Evolutionary conservation across 2,888 invertebrate species (phyloP).

Genomic region (Andrena flavipes): DNA sequence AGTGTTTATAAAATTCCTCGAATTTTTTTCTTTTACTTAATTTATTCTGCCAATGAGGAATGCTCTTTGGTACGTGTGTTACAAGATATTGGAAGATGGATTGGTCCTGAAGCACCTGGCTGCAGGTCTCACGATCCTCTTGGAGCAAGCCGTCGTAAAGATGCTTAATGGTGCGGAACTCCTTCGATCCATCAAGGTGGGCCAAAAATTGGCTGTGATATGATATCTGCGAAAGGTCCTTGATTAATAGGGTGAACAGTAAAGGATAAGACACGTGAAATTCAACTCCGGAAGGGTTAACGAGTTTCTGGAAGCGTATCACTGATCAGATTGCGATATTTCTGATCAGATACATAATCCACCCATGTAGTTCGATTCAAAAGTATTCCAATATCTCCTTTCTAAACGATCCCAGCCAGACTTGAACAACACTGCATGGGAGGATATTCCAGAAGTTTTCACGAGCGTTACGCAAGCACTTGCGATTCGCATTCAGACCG

Average conservation of each 20-base stretch:
- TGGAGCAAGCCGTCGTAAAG: too few relatives aligned
- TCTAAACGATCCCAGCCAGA: neutral
- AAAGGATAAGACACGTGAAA: too few relatives aligned
- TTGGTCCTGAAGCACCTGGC: neutral
- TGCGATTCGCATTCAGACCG: constrained; percentile 36
- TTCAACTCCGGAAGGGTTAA: too few relatives aligned
- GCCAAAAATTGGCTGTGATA: too few relatives aligned
- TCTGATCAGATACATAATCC: too few relatives aligned
- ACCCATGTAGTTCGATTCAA: neutral
- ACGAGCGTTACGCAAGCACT: neutral
- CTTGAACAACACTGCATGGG: neutral
- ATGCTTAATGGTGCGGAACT: too few relatives aligned
- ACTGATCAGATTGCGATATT: too few relatives aligned
- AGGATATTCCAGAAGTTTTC: constrained; percentile 7
- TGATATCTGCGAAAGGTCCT: too few relatives aligned
- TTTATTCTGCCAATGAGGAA: neutral
- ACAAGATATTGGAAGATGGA: neutral
- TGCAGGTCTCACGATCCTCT: too few relatives aligned
- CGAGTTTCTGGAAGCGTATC: too few relatives aligned
- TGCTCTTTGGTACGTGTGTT: neutral
- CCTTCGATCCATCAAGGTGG: too few relatives aligned
- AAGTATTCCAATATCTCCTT: neutral
- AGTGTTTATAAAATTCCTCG: neutral
- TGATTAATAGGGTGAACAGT: too few relatives aligned
- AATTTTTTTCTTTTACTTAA: neutral